Evolutionary conservation across 2,797 vertebrate genomes (phyloP).

Genomic region (Gymnoscopelus braueri): DNA sequence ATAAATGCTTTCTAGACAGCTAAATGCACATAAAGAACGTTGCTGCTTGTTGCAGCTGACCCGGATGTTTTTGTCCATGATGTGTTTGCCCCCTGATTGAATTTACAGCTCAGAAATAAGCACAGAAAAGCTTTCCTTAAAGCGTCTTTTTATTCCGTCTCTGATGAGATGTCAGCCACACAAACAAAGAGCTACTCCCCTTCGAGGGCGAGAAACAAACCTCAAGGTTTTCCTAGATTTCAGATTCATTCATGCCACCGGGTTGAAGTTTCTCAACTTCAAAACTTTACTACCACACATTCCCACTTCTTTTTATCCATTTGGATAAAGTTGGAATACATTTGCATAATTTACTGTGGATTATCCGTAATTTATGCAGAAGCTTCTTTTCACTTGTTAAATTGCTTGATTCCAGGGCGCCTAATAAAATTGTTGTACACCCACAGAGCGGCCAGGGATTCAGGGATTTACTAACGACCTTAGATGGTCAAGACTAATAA

Average conservation of each 20-base stretch:
- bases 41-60: too few species aligned
- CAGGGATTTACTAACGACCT: conserved; percentile 24
- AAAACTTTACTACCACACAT: conserved; percentile 65
- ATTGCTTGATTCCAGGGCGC: conserved; percentile 71
- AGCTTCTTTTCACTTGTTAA: conserved; percentile 78
- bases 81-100: too few species aligned
- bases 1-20: too few species aligned
- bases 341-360: conserved; percentile 83
- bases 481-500: conserved; percentile 22
- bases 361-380: conserved; percentile 85
- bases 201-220: conserved; percentile 2
- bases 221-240: conserved; percentile 25
- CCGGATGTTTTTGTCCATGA: too few species aligned
- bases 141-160: too few species aligned
- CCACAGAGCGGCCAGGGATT: conserved; percentile 55
- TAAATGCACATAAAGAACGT: too few species aligned
- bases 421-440: conserved; percentile 71
- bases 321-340: conserved; percentile 69
- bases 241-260: conserved; percentile 38
- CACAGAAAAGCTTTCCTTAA: too few species aligned
- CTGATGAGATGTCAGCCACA: too few species aligned
- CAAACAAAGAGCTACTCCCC: not conserved
- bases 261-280: conserved; percentile 61
- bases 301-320: conserved; percentile 55
- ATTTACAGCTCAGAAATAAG: too few species aligned